phyloP scores from a whole-genome alignment of 2,113 vertebrate genomes.

The Smithornis capensis region DNA sequence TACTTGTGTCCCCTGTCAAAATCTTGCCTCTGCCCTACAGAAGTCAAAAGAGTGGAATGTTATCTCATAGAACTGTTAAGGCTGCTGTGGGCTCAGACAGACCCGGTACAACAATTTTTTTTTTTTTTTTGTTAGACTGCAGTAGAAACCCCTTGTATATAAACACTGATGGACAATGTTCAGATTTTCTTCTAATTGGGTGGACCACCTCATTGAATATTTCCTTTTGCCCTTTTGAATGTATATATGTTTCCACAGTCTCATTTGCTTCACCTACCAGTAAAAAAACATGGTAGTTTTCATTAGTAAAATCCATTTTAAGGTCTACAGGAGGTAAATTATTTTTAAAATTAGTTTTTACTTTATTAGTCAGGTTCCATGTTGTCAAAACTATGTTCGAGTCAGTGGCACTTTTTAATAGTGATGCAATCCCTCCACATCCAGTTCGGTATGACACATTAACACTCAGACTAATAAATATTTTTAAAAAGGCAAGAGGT shows the following conservation, averaged over 20 bases:
- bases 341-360: conserved; percentile 72
- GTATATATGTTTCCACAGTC: not conserved
- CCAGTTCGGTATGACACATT: conserved; percentile 34
- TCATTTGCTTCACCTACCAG: conserved; percentile 37
- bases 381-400: conserved; percentile 53
- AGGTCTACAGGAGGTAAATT: conserved; percentile 73
- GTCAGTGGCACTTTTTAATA: conserved; percentile 62
- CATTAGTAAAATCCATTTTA: conserved; percentile 72
- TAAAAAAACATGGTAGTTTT: conserved; percentile 33
- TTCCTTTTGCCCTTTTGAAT: not conserved
- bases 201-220: not conserved
- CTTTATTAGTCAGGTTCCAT: conserved; percentile 66
- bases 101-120: too few species aligned
- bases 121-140: not conserved
- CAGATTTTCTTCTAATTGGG: not conserved
- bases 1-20: too few species aligned
- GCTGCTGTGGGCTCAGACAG: too few species aligned
- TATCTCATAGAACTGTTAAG: too few species aligned
- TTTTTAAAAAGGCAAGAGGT: conserved; percentile 32
- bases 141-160: not conserved
- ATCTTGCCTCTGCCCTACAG: too few species aligned
- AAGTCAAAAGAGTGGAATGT: too few species aligned
- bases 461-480: conserved; percentile 32
- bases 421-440: conserved; percentile 40
- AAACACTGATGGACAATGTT: not conserved